Base-by-base conservation (phyloP, 1,140 invertebrate species). In the Drosophila quadrilineata region DNA sequence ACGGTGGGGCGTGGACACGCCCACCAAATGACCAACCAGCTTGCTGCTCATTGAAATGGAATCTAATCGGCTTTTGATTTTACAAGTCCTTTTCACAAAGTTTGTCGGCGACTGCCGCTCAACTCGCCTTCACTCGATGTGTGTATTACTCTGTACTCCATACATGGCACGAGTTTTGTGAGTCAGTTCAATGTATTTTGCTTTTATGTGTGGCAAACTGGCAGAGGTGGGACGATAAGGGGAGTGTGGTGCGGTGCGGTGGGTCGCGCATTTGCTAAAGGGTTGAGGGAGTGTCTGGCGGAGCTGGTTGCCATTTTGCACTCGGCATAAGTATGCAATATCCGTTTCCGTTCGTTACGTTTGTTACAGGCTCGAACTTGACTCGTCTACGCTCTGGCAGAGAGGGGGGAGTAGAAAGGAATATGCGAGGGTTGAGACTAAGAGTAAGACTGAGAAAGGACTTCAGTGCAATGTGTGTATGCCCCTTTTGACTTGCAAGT, bases 51-150 rank as follows among this genome's bases (percentile, higher is more conserved):
- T 68, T 77, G 73, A 84, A 84, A 84, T 79, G 74, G 80, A 84
- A 84, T 84, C 74, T 84, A 84, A 84, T 84, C 79, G 79, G 79
- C 79, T 84, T 84, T 84, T 85, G 79, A 84, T 84, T 84, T 79
- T 85, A 73, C 77, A 84, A 84, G 79, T 73, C 77, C 77, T 84
- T 66, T 84, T 77, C 73, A 76, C 69, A 73, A 82, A 77, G 64
- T 77, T 82, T 82, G 69, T 53, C 56, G 79, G 65, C 77, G 60
- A 56, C 68, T 82, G 60, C 29, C 63, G 49, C 56, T 45, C 28
- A 28, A 45, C 40, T 19, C 19, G 48, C 43, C n/a, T 56, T 35
- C 17, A 12, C 31, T 45, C 52, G 40, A 60, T 67, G 72, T 80
- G 52, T 75, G 60, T 66, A 71, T 75, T 57, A 65, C 53, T 53